A percentile compares a stretch with the other conserved stretches of the same genome.
phyloP scores from a whole-genome alignment of 1,140 invertebrate species.

The Pectinophora gossypiella region DNA sequence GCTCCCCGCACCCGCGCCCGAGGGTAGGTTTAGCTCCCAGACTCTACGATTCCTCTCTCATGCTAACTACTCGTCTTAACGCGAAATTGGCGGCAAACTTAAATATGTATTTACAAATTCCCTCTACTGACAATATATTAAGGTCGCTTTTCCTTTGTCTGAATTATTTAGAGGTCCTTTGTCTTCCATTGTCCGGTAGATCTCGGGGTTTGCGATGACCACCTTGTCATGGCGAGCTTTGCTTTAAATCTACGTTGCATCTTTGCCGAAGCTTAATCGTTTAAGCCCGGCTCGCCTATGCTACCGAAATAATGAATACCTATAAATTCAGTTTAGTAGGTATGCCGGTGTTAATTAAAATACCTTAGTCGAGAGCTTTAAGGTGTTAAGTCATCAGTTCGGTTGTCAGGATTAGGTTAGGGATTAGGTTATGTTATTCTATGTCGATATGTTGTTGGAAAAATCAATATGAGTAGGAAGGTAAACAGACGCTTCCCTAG shows the following conservation, averaged over 20 bases:
- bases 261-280: constrained; percentile 60
- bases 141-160: constrained; percentile 60
- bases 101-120: constrained; percentile 68
- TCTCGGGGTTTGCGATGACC: constrained; percentile 65
- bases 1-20: too few species aligned
- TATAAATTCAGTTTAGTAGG: constrained; percentile 38
- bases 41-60: constrained; percentile 64
- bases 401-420: too few species aligned
- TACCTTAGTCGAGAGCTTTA: background rate
- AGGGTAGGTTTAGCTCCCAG: constrained; percentile 62
- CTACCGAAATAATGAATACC: constrained; percentile 55
- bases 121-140: constrained; percentile 46
- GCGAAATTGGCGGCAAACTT: constrained; percentile 54
- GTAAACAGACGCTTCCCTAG: constrained; percentile 15
- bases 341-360: constrained; percentile 2
- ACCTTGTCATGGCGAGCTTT: constrained; percentile 66
- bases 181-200: constrained; percentile 62
- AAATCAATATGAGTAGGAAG: constrained; percentile 11
- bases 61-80: constrained; percentile 69
- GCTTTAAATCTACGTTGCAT: constrained; percentile 63
- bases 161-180: constrained; percentile 69
- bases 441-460: background rate
- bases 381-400: background rate
- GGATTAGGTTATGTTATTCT: too few species aligned
- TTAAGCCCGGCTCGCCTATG: constrained; percentile 50